Conservation (phyloP, 64 coral and sea anemone genomes). For the Montipora sp. region DNA sequence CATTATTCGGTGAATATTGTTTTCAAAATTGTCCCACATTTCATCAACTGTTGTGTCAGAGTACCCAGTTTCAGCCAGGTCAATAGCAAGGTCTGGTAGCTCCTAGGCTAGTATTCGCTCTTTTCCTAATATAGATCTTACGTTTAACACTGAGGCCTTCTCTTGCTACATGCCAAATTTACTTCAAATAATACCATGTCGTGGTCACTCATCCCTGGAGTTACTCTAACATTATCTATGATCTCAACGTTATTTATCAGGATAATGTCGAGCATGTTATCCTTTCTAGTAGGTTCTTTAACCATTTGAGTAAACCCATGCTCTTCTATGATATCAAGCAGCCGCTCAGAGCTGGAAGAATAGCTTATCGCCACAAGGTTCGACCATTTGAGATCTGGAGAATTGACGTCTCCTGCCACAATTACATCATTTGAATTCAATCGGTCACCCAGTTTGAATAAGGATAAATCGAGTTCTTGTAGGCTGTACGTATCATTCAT, state of each 20-base stretch:
- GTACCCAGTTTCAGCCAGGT: no score
- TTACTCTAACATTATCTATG: neutral
- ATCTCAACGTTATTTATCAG: constrained; percentile 20
- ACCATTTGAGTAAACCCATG: constrained; percentile 35
- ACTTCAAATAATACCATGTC: neutral
- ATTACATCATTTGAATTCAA: constrained; percentile 32
- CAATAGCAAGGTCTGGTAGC: no score
- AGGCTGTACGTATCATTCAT: constrained; percentile 35
- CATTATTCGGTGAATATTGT: no score
- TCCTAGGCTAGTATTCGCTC: no score
- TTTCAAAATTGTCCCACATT: no score
- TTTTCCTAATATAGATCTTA: no score
- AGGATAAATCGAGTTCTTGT: constrained; percentile 22
- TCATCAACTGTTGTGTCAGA: no score
- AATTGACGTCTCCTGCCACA: neutral
- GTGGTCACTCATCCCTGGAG: no score
- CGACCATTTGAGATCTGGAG: neutral
- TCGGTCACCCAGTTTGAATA: neutral
- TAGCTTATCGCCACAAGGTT: neutral
- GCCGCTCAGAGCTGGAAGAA: constrained; percentile 19
- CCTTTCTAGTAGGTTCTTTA: constrained; percentile 4
- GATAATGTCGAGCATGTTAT: constrained; percentile 31
- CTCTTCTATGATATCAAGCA: constrained; percentile 46
- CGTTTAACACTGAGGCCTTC: neutral
- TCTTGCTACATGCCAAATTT: neutral